Evolutionary conservation across 2,888 invertebrate species (phyloP).

Genomic region (Pollenia amentaria): DNA sequence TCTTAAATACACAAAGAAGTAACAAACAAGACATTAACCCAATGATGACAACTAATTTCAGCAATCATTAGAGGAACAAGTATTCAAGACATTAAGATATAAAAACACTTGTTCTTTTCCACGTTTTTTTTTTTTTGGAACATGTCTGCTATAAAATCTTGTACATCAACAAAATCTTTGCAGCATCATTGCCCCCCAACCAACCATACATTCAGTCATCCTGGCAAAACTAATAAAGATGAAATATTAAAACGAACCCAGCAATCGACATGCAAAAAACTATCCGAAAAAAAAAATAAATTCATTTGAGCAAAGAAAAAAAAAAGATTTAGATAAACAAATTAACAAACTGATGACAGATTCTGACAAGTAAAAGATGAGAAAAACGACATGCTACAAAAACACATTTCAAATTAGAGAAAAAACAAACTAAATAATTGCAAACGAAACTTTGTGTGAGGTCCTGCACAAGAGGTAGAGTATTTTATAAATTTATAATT

Average conservation of each 20-base stretch:
- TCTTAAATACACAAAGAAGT: background rate
- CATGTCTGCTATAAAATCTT: constrained; percentile 27
- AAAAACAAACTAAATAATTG: background rate
- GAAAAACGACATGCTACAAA: constrained; percentile 26
- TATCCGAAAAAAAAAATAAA: background rate
- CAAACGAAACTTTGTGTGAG: constrained; percentile 37
- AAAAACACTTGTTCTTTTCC: constrained; percentile 25
- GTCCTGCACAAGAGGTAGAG: background rate
- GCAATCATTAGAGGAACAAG: constrained; percentile 46
- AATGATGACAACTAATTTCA: constrained; percentile 51
- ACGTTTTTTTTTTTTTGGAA: background rate
- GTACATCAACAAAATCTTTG: background rate
- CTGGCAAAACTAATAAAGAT: constrained; percentile 38
- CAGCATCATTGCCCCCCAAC: constrained; percentile 27
- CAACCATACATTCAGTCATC: constrained; percentile 6
- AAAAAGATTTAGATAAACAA: constrained; percentile 17
- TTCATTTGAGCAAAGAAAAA: background rate
- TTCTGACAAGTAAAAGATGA: constrained; percentile 37
- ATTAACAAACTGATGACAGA: constrained; percentile 53
- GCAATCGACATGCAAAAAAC: constrained; percentile 41
- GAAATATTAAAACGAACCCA: constrained; percentile 34
- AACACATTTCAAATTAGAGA: constrained; percentile 26
- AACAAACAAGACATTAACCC: constrained; percentile 41
- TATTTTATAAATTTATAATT: background rate
- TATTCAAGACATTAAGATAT: constrained; percentile 9